These are phyloP conservation scores for Hydraecia micacea DNA, from an alignment of 2,888 invertebrate genomes.

Conservation along the genomic window DNA sequence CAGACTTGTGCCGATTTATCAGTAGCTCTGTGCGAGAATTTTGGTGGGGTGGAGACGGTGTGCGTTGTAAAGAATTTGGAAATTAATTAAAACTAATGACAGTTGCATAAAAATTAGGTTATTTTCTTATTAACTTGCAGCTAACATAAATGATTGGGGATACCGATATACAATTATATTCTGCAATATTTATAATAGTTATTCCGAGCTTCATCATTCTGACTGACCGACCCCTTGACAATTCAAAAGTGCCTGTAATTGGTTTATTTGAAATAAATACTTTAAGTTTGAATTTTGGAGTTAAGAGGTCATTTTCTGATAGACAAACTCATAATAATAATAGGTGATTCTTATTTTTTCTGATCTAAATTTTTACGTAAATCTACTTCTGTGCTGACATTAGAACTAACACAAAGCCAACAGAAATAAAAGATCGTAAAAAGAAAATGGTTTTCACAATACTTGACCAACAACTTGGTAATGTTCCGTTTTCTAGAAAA, in stretches of 20 bases:
- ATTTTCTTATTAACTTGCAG: too few species aligned
- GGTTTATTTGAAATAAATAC: too few species aligned
- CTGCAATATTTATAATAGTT: too few species aligned
- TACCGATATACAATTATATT: too few species aligned
- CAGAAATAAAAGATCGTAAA: too few species aligned
- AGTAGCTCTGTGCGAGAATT: constrained; percentile 67
- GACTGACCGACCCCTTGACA: too few species aligned
- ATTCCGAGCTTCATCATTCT: too few species aligned
- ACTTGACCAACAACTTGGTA: neutral
- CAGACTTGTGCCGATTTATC: constrained; percentile 81
- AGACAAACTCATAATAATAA: neutral
- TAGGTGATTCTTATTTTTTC: neutral
- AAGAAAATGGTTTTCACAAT: neutral
- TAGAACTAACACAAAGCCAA: neutral
- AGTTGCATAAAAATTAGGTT: too few species aligned
- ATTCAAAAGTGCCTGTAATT: too few species aligned
- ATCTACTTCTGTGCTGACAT: neutral
- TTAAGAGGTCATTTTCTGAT: neutral
- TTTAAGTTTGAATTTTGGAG: too few species aligned
- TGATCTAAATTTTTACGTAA: neutral
- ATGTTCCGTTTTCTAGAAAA: neutral
- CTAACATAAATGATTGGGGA: too few species aligned
- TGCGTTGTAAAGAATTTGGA: neutral
- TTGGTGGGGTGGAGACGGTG: constrained; percentile 58
- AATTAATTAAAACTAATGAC: too few species aligned